Evolutionary conservation across 2,797 vertebrate species (phyloP), one percentile per base, ranked within the genome.

Genomic region (Anolis apletophallus): DNA sequence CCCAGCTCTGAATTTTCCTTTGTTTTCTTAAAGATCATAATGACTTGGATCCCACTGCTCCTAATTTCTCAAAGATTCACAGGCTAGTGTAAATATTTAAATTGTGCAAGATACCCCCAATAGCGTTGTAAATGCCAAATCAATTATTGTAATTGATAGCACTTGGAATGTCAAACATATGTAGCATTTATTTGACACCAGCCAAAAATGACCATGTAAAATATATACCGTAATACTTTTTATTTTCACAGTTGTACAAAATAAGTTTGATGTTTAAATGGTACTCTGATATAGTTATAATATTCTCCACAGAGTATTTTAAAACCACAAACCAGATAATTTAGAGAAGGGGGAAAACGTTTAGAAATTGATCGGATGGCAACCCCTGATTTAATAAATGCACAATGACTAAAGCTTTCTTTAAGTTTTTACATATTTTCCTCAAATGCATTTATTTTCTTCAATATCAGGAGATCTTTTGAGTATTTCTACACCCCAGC

Each of bases 281-380:
- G 9, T 5, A 23, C 78, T 74, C 50, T 82, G 68, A 7, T 55
- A 3, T 32, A 29, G 68, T 84, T 87, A 87, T 90, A 88, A 80
- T 4, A 46, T 1, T 61, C 11, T 40, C 14, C 57, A 21, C 5
- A 61, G 54, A 85, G 54, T 68, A 46, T 54, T 78, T 82, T 82
- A 55, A 81, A 82, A 82, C 36, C 55, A 80, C 26, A 88, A 82
- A 5, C 40, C 74, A 86, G 84, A 89, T 46, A 1, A 21, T 1
- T 55, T 74, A 79, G 23, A 19, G 21, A 88, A 92, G 55, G 9
- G 32, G 34, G 11, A 75, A 77, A 40, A 23, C 19, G 26, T 29
- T 21, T 26, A 77, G 29, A 68, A 84, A 87, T 61, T 0, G 55
- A 5, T n/a, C 79, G 36, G 32, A 87, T 83, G 2, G 71, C 76